Evolutionary conservation across 2,113 vertebrate genomes (phyloP).

Genomic region (Varanus komodoensis): DNA sequence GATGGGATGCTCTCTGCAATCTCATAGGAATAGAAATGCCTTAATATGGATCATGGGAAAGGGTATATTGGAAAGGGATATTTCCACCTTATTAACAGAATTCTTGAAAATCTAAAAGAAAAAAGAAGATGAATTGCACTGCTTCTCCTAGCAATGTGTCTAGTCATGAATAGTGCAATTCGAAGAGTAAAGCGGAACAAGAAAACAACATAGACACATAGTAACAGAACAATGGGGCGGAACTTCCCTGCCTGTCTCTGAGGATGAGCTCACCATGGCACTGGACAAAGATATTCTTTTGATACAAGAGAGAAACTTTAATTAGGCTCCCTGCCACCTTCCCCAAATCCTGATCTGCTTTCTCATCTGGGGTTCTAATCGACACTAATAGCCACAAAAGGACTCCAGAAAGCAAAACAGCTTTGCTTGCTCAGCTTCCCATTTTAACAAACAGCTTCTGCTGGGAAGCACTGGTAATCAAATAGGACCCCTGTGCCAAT

Average conservation of each 20-base stretch:
- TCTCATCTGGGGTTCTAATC: neutral
- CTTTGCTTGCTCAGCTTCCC: neutral
- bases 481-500: neutral
- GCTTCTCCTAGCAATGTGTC: too few relatives aligned
- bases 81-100: too few relatives aligned
- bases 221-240: neutral
- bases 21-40: too few relatives aligned
- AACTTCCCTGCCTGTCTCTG: rapidly evolving
- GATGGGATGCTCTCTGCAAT: too few relatives aligned
- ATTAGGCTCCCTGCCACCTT: neutral
- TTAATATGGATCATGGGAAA: too few relatives aligned
- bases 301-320: neutral
- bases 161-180: neutral
- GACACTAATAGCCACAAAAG: neutral
- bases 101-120: too few relatives aligned
- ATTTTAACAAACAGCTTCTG: rapidly evolving
- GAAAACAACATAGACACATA: neutral
- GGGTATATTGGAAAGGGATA: too few relatives aligned
- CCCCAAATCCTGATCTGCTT: neutral
- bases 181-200: neutral
- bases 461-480: neutral
- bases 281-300: neutral
- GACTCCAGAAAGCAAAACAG: neutral
- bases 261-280: neutral
- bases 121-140: too few relatives aligned